phyloP scores from a whole-genome alignment of 2,797 vertebrate genomes.

The Cichlasoma orientale region DNA sequence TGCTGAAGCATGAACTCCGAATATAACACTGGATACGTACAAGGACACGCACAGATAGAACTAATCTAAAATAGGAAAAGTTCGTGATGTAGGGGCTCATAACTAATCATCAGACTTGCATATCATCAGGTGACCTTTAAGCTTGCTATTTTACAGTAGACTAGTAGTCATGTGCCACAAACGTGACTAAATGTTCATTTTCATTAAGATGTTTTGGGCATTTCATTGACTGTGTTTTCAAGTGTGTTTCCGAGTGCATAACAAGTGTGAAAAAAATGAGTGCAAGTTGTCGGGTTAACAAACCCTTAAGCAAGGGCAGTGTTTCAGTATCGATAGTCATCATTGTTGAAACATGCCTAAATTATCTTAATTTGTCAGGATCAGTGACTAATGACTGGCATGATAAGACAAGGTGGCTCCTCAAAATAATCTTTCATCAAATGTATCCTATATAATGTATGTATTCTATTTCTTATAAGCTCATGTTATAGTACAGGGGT shows the following conservation, averaged over 20 bases:
- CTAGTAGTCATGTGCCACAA: neutral
- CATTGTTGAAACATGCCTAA: neutral
- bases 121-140: neutral
- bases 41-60: neutral
- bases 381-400: neutral
- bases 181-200: neutral
- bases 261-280: neutral
- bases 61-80: neutral
- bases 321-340: neutral
- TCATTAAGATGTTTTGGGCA: neutral
- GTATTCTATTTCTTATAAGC: neutral
- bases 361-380: neutral
- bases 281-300: neutral
- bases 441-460: neutral
- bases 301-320: neutral
- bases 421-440: neutral
- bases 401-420: neutral
- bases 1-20: neutral
- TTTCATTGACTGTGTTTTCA: slow-evolving; percentile 11
- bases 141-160: neutral
- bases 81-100: neutral
- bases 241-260: neutral
- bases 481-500: neutral
- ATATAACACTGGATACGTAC: neutral
- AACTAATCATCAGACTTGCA: neutral